Evolutionary conservation across 2,888 invertebrate genomes (phyloP).

Genomic region (Halictus ligatus): DNA sequence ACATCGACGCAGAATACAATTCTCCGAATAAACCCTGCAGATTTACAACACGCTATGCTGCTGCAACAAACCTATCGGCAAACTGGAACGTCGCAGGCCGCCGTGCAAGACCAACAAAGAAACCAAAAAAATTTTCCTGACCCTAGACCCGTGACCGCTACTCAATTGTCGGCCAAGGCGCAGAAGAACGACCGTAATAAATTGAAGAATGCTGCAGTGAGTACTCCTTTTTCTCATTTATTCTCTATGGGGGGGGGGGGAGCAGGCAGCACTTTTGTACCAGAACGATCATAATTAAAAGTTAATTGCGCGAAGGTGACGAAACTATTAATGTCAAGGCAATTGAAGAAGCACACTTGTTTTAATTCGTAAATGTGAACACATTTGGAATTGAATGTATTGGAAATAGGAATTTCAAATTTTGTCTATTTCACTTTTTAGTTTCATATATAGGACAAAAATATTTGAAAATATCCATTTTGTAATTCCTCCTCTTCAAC

Average conservation of each 20-base stretch:
- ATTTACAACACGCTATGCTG: not conserved
- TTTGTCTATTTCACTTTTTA: too few relatives aligned
- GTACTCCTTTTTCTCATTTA: not conserved
- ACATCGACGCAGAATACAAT: rapidly evolving
- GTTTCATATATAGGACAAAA: not conserved
- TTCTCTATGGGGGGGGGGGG: too few relatives aligned
- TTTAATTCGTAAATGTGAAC: not conserved
- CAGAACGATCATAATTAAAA: not conserved
- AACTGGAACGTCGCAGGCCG: not conserved
- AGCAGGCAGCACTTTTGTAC: not conserved
- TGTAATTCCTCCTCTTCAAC: not conserved
- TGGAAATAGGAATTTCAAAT: not conserved
- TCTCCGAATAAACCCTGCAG: not conserved
- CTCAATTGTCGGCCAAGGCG: not conserved
- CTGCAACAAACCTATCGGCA: not conserved
- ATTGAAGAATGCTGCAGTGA: not conserved
- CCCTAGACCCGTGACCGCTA: slow-evolving; percentile 18
- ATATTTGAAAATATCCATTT: not conserved
- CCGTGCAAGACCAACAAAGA: not conserved
- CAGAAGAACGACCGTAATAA: not conserved
- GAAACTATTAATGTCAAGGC: not conserved
- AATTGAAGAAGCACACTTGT: not conserved
- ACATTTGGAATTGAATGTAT: not conserved
- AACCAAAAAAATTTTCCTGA: slow-evolving; percentile 41
- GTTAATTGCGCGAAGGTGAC: slow-evolving; percentile 5